Evolutionary conservation across 2,888 invertebrate species (phyloP), one percentile per base, ranked within the genome.

Genomic region (Dorcus parallelipipedus): DNA sequence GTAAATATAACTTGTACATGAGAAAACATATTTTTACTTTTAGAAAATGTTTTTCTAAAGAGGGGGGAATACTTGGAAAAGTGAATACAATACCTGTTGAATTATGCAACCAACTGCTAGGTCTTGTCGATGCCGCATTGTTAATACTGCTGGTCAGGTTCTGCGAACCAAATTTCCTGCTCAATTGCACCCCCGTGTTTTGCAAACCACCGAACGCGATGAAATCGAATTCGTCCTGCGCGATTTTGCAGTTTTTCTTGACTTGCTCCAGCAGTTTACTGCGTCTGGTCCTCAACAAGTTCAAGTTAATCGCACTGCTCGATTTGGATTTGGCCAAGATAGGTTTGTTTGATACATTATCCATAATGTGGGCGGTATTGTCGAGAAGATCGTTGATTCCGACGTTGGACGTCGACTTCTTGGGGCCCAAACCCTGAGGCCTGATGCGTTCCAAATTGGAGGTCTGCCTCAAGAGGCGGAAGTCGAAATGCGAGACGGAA

Each of bases 271-370:
- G 56, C 9, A 75, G 64, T 61, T 76, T 76, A 55, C 71, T 74
- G 23, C 78, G 67, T 17, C 78, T 66, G 17, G 74, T 72, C 45
- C 78, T 66, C 50, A 78, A 63, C 60, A 78, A 61, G 61, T 73
- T 78, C 59, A 79, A 67, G 66, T 79, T 79, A 39, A 79, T 79
- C 6, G 78, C 75, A 68, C 79, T 78, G 58, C 78, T 78, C 7
- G 78, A 78, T 64, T 79, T 79, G 2, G 79, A 75, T 63, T 79
- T 79, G 38, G 74, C 75, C 59, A 78, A 65, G 26, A 74, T 62
- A 1, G 78, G 78, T 55, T 75, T 73, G 20, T 67, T 67, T 5
- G 38, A 33, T 40, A 10, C 38, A 52, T 3, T 52, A 41, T 42
- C n/a, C 42, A 33, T 26, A 10, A 9, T 23, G 45, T 9, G 59